Evolutionary conservation across 2,797 vertebrate genomes (phyloP).

Genomic region (Macropodus opercularis): DNA sequence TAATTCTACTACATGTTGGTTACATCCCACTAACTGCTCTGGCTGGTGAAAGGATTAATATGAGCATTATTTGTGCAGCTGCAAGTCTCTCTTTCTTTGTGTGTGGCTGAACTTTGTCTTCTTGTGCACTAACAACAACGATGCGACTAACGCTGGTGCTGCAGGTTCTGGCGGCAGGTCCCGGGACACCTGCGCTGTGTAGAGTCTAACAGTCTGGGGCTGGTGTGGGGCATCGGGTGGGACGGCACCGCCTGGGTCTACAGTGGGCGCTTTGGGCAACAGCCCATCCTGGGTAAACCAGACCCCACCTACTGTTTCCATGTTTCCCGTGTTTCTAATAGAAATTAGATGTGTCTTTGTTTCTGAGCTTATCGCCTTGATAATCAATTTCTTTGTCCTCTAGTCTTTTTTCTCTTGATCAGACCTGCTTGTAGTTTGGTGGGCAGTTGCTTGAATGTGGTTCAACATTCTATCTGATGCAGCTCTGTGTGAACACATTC

Average conservation of each 20-base stretch:
- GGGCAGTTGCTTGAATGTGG: conserved; percentile 13
- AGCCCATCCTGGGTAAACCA: conserved; percentile 86
- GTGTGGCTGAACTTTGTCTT: conserved; percentile 2
- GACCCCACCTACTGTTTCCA: conserved; percentile 10
- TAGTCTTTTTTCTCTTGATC: too few species aligned
- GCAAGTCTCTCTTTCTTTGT: conserved; percentile 7
- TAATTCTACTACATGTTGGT: conserved; percentile 4
- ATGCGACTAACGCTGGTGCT: conserved; percentile 60
- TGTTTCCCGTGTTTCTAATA: background rate
- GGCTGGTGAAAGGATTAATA: conserved; percentile 15
- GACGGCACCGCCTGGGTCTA: conserved; percentile 94
- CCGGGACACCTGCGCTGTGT: conserved; percentile 91
- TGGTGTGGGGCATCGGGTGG: conserved; percentile 95
- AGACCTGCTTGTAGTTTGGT: conserved; percentile 29
- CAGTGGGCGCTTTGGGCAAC: conserved; percentile 83
- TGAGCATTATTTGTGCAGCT: conserved; percentile 6
- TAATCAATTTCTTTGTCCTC: too few species aligned
- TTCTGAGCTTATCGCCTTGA: too few species aligned
- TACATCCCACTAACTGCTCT: conserved; percentile 24
- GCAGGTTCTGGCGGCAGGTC: conserved; percentile 97
- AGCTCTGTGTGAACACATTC: background rate
- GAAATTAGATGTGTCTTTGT: background rate
- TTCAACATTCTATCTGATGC: conserved; percentile 12
- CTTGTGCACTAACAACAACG: conserved; percentile 7
- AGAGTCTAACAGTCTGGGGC: conserved; percentile 90